Conservation (phyloP, 2,797 vertebrate species). For the Picus viridis region DNA sequence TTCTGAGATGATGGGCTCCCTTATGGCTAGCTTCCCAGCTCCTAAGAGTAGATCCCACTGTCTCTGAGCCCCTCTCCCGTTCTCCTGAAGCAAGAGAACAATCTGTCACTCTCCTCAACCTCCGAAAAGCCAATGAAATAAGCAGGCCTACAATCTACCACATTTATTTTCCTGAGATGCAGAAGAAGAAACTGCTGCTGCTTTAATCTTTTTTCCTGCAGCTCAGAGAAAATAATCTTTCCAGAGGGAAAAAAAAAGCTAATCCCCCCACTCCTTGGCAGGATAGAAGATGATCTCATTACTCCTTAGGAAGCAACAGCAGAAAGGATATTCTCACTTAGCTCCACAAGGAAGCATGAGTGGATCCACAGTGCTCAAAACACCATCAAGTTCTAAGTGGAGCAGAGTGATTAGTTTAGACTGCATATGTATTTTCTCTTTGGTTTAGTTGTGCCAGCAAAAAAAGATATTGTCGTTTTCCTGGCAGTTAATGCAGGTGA, state of each 20-base stretch:
- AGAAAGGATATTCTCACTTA: not conserved
- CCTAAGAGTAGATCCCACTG: not conserved
- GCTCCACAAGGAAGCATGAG: not conserved
- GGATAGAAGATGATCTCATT: not conserved
- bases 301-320: not conserved
- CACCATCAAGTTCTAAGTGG: not conserved
- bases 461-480: not conserved
- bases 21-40: not conserved
- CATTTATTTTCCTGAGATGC: not conserved
- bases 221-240: not conserved
- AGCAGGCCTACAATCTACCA: not conserved
- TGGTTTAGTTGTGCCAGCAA: not conserved
- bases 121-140: slow-evolving; percentile 2
- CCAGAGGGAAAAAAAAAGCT: not conserved
- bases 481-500: slow-evolving; percentile 11
- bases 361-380: not conserved
- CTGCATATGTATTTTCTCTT: not conserved
- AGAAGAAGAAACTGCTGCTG: not conserved
- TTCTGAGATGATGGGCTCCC: not conserved
- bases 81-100: not conserved
- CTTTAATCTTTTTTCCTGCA: not conserved
- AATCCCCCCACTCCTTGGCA: not conserved
- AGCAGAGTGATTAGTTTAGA: not conserved
- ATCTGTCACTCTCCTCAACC: not conserved
- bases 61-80: not conserved